These are phyloP conservation scores for Brenthis daphne DNA, from an alignment of 2,888 invertebrate species.

Conservation along the genomic window DNA sequence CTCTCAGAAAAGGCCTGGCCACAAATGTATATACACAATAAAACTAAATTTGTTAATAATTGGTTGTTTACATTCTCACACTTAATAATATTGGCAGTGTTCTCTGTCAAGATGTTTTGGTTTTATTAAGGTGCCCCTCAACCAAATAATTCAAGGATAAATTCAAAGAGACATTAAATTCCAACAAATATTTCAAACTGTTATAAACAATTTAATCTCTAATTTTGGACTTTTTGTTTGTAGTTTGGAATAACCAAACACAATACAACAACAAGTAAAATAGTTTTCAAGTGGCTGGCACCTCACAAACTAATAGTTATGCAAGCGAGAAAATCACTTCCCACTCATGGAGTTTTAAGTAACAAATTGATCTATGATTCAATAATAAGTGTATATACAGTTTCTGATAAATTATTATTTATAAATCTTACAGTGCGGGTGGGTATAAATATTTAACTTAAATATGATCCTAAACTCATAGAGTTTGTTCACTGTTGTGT, in stretches of 20 bases:
- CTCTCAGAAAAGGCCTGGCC: conserved; percentile 16
- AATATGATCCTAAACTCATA: conserved; percentile 55
- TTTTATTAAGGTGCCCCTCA: background rate
- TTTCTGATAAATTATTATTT: conserved; percentile 15
- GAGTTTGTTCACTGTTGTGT: conserved; percentile 60
- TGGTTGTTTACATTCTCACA: conserved; percentile 20
- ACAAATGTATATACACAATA: conserved; percentile 24
- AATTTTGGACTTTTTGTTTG: no score
- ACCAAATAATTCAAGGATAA: background rate
- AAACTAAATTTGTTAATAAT: conserved; percentile 28
- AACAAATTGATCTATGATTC: background rate
- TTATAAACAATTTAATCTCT: no score
- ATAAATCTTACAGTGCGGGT: conserved; percentile 22
- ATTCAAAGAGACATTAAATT: no score
- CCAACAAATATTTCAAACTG: no score
- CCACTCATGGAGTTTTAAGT: background rate
- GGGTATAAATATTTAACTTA: conserved; percentile 34
- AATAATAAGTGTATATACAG: conserved; percentile 20
- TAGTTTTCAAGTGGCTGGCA: background rate
- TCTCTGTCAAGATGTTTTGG: conserved; percentile 11
- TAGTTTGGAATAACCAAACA: no score
- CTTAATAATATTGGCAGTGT: conserved; percentile 32
- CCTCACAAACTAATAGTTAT: background rate
- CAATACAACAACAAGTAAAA: background rate
- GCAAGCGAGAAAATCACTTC: background rate